These are phyloP conservation scores for Amphibalanus amphitrite DNA, from an alignment of 1,140 invertebrate genomes.

Conservation along the genomic window DNA sequence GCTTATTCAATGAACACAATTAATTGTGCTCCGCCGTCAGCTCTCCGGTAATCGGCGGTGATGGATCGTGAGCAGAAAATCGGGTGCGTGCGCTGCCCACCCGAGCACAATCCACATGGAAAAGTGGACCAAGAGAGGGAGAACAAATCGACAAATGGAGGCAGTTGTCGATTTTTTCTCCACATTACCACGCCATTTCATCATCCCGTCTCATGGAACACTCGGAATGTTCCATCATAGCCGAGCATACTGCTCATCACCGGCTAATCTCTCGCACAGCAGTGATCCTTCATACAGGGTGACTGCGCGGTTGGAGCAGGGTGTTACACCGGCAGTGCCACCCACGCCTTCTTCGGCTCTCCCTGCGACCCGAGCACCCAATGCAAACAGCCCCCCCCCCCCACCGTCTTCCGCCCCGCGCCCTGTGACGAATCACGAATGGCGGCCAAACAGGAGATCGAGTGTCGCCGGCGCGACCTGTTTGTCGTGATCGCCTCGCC, in stretches of 20 bases:
- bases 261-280: too few relatives aligned
- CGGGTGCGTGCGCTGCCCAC: background rate
- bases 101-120: too few relatives aligned
- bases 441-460: background rate
- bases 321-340: background rate
- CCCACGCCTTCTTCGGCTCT: background rate
- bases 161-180: too few relatives aligned
- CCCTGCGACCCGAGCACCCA: background rate
- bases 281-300: background rate
- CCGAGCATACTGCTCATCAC: background rate
- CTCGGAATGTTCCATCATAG: too few relatives aligned
- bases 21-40: background rate
- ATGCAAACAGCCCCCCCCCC: background rate
- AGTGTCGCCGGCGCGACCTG: background rate
- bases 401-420: background rate
- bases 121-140: too few relatives aligned
- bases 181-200: too few relatives aligned
- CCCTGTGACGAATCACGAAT: background rate
- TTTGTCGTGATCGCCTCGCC: background rate
- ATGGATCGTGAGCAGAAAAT: background rate
- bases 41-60: background rate
- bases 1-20: constrained; percentile 2
- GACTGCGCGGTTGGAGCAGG: too few relatives aligned
- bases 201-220: too few relatives aligned
- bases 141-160: too few relatives aligned